Evolutionary conservation across 2,113 vertebrate species (phyloP), one percentile per base, ranked within the genome.

Genomic region (Rhinopomastus cyanomelas): DNA sequence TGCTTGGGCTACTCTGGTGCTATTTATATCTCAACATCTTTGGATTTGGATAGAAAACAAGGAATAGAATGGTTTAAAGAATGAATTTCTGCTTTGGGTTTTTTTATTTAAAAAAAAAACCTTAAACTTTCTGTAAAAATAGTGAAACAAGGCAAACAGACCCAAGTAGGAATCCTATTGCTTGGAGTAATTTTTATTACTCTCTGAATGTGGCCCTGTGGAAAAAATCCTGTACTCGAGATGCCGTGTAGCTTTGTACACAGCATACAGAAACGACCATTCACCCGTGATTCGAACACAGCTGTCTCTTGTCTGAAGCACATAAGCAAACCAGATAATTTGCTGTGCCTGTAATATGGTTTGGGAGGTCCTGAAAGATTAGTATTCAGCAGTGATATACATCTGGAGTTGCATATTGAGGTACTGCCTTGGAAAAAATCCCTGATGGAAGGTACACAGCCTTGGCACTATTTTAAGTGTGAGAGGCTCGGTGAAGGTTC

Each of bases 21-120:
- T 88, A 55, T 91, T 92, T 88, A 39, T 84, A 68, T 87, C 72
- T 92, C 81, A 79, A 78, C 36, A 74, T 71, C 55, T 87, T 61
- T 81, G 71, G n/a, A 78, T 56, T 0, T 77, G 80, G 56, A 59
- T 48, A 92, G 77, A 81, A 88, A 90, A 66, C 61, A 69, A 80
- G 32, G 56, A 88, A 71, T 10, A 69, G 42, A 20, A 25, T 16
- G 51, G 27, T 36, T 69, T 66, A 78, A 84, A 74, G 19, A 59
- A 62, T 2, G 0, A 39, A 66, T 78, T 62, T 59, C 27, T 78
- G 46, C 30, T 66, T 30, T 32, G 19, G 5, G 2, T 4, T 21
- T 71, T 53, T 34, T 7, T 51, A 65, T 53, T 34, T 2, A 20
- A 76, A 42, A 59, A 42, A 62, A 17, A n/a, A 5, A 30, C 21